Evolutionary conservation across 53 echinoderm and acorn worm species (phyloP), one percentile per base, ranked within the genome.

Genomic region (Luidia sarsii): DNA sequence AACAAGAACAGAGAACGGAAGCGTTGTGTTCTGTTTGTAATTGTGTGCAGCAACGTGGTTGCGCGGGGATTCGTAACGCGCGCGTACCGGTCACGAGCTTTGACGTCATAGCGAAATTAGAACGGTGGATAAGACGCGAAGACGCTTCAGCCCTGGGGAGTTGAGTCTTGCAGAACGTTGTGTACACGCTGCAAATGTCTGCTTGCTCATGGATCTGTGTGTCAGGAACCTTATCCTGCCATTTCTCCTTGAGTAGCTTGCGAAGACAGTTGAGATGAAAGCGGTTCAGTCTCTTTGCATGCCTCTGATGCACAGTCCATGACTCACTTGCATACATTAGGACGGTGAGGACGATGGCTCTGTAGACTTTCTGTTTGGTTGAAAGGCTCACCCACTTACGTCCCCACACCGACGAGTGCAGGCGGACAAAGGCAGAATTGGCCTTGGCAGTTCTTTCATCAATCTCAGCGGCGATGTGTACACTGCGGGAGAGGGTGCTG

Each of bases 401-500:
- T 13, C 28, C 56, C 56, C 56, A 56, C 25, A 56, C 56, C 5
- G 2, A 7, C 27, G 5, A 29, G 11, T 29, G 23, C 5, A 23
- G 56, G 24, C 56, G 5, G 23, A 24, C 56, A 29, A 56, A 56
- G 27, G 56, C 56, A 23, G 7, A 7, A 29, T 13, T 43, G 43
- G 43, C 56, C 28, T 56, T 56, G 56, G 56, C 24, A 23, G 28
- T 56, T 24, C 56, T 56, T 24, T 56, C 28, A 29, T 13, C 27
- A 24, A 56, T 72, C 57, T 70, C 45, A 39, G 55, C 62, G 22
- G 60, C 72, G 39, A 57, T 83, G 33, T 57, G 39, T 21, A 8
- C 61, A 37, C 20, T 46, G 54, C 71, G 39, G 20, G 49, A 83
- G n/a, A 83, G 60, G 18, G 61, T 83, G 61, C 72, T 83, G 8